phyloP scores from a whole-genome alignment of 1,140 invertebrate species.

The Drosophila lowei region DNA sequence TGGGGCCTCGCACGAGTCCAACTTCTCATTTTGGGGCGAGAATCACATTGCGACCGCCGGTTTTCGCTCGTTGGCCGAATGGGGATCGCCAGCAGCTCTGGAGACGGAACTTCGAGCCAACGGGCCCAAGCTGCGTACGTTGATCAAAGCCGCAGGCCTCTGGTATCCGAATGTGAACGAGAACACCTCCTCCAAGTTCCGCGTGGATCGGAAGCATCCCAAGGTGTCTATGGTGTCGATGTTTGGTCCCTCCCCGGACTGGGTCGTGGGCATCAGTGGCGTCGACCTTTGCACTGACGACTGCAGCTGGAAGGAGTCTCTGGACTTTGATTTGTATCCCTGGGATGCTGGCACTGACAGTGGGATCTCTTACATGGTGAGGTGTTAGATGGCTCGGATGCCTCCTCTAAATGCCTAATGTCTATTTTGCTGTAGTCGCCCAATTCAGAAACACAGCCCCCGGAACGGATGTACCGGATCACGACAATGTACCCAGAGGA shows the following conservation, averaged over 20 bases:
- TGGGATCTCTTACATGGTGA: slow-evolving; percentile 95
- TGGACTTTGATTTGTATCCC: slow-evolving; percentile 93
- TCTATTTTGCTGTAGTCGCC: slow-evolving; percentile 86
- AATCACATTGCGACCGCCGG: slow-evolving; percentile 95
- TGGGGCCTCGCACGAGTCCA: slow-evolving; percentile 95
- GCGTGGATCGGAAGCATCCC: slow-evolving; percentile 94
- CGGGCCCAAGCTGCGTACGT: slow-evolving; percentile 92
- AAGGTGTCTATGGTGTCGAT: slow-evolving; percentile 96
- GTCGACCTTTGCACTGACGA: slow-evolving; percentile 94
- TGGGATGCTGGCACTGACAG: slow-evolving; percentile 98
- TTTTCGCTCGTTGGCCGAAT: slow-evolving; percentile 88
- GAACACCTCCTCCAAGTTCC: slow-evolving; percentile 93
- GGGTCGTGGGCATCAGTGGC: slow-evolving; percentile 95
- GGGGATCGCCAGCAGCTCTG: slow-evolving; percentile 93
- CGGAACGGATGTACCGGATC: slow-evolving; percentile 89
- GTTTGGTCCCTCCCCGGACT: slow-evolving; percentile 97
- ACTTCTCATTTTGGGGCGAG: slow-evolving; percentile 97
- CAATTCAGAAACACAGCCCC: slow-evolving; percentile 92
- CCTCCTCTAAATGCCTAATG: background rate
- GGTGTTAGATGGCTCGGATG: background rate
- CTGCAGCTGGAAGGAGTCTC: slow-evolving; percentile 93
- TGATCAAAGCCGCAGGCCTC: slow-evolving; percentile 96
- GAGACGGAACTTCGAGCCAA: slow-evolving; percentile 95
- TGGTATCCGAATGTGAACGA: slow-evolving; percentile 97
- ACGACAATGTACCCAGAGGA: slow-evolving; percentile 94